Conservation (phyloP, 2,888 invertebrate species). For the Drosophila flavopinicola region DNA sequence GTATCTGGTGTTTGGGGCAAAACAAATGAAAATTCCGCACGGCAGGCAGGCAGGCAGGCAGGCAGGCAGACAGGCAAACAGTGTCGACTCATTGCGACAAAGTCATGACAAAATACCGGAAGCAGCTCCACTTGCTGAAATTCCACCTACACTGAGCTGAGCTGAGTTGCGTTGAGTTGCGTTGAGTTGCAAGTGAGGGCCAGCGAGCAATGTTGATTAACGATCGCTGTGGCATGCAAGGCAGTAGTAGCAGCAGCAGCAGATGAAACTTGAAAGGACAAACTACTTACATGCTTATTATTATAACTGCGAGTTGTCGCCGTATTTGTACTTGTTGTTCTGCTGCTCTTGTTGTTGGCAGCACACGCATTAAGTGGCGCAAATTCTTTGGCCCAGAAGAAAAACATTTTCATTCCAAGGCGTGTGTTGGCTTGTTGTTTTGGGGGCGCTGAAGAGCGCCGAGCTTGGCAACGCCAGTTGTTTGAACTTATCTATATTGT, state of each 20-base stretch:
- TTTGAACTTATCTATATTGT: conserved; percentile 81
- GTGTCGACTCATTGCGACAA: conserved; percentile 53
- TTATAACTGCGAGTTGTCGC: conserved; percentile 43
- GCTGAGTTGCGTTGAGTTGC: too few species aligned
- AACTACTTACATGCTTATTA: conserved; percentile 45
- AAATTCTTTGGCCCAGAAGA: conserved; percentile 66
- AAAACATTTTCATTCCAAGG: conserved; percentile 78
- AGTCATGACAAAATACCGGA: conserved; percentile 58
- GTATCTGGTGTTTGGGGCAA: conserved; percentile 18
- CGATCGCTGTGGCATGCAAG: conserved; percentile 53
- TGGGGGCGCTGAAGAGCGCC: too few species aligned
- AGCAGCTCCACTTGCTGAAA: conserved; percentile 30
- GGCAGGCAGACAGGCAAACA: too few species aligned
- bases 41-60: conserved; percentile 5
- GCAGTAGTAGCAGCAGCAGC: too few species aligned
- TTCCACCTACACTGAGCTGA: conserved; percentile 8
- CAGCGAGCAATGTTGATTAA: conserved; percentile 51
- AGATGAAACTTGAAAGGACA: conserved; percentile 36
- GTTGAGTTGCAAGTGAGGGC: conserved; percentile 27
- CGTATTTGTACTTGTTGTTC: conserved; percentile 23
- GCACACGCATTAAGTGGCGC: conserved; percentile 58
- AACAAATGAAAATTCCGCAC: conserved; percentile 48
- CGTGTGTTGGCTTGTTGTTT: conserved; percentile 40
- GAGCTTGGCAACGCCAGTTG: conserved; percentile 58
- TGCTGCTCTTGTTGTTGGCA: conserved; percentile 23